Evolutionary conservation across 2,113 vertebrate species (phyloP).

Genomic region (Phasianus colchicus): DNA sequence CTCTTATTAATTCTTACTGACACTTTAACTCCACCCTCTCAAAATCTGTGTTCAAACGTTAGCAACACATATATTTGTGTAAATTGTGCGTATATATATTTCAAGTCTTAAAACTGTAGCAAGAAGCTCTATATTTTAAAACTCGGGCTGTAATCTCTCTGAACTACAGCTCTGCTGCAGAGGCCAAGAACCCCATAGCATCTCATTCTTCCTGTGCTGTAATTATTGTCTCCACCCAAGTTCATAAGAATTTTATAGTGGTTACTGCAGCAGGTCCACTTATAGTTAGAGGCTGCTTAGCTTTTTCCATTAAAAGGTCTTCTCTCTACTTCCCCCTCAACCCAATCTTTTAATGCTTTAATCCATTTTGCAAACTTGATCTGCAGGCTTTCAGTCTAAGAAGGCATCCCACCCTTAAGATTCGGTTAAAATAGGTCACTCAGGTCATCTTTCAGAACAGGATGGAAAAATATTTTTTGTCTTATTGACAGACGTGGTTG

Average conservation of each 20-base stretch:
- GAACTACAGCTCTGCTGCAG: background rate
- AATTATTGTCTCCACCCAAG: slow-evolving; percentile 67
- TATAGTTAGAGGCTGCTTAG: background rate
- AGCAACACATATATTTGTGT: slow-evolving; percentile 45
- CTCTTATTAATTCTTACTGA: background rate
- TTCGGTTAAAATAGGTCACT: background rate
- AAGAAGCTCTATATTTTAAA: slow-evolving; percentile 23
- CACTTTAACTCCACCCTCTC: background rate
- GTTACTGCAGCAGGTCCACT: slow-evolving; percentile 20
- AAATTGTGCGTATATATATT: slow-evolving; percentile 16
- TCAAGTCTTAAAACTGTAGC: slow-evolving; percentile 19
- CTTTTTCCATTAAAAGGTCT: slow-evolving; percentile 28
- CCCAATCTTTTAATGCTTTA: background rate
- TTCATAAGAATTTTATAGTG: slow-evolving; percentile 40
- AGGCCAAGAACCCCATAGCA: slow-evolving; percentile 25
- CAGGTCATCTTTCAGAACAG: background rate
- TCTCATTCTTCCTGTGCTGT: slow-evolving; percentile 50
- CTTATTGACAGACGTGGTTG: background rate
- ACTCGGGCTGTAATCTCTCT: slow-evolving; percentile 50
- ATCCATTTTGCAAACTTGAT: background rate
- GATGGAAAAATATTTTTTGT: background rate
- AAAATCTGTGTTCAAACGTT: slow-evolving; percentile 32
- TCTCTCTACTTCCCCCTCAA: background rate
- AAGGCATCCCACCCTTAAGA: background rate
- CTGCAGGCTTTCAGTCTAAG: background rate